Conservation (phyloP, 1,140 invertebrate species). For the Leptinotarsa defecta region DNA sequence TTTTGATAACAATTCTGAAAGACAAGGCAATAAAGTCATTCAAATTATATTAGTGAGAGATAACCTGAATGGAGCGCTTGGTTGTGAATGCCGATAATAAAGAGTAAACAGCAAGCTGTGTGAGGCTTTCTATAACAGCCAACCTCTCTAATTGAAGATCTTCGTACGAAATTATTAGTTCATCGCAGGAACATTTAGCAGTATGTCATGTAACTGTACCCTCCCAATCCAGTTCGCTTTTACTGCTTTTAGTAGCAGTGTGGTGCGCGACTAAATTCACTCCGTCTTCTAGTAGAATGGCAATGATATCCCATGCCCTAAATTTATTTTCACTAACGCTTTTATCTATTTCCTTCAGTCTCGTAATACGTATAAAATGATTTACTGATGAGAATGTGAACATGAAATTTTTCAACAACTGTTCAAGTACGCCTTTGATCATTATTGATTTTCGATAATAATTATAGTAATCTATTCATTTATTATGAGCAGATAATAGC, state of each 20-base stretch:
- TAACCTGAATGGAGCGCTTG: neutral
- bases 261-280: constrained; percentile 12
- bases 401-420: no score
- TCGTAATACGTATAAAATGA: constrained; percentile 11
- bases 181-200: constrained; percentile 48
- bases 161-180: constrained; percentile 47
- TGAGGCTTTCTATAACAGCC: constrained; percentile 36
- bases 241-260: constrained; percentile 32
- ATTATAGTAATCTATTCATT: no score
- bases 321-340: constrained; percentile 12
- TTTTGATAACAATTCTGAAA: no score
- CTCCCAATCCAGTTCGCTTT: constrained; percentile 36
- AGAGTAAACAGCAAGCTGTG: neutral
- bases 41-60: no score
- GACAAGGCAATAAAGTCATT: no score
- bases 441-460: no score
- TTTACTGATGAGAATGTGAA: neutral
- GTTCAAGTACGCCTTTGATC: no score
- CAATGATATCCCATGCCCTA: neutral
- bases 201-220: constrained; percentile 46
- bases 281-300: neutral
- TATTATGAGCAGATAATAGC: no score
- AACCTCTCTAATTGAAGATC: constrained; percentile 49
- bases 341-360: constrained; percentile 4
- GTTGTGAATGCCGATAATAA: neutral